Percentiles rank a stretch among this genome's conserved stretches.
Evolutionary conservation across 2,113 vertebrate genomes (phyloP).

Genomic region (Chiloscyllium plagiosum): DNA sequence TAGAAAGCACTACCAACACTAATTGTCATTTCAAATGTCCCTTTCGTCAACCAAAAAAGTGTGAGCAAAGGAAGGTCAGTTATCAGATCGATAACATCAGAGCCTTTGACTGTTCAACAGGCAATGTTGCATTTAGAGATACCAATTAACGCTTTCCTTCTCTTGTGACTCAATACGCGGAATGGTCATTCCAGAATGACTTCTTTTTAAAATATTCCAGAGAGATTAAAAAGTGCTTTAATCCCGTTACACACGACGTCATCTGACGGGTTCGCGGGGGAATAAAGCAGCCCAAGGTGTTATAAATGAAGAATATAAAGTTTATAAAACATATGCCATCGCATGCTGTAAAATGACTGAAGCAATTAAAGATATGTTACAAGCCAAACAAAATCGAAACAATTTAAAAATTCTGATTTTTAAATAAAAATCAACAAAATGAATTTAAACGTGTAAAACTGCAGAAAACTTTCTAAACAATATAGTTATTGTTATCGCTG

Average conservation of each 20-base stretch:
- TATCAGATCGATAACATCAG: slow-evolving; percentile 37
- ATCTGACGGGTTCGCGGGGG: not conserved
- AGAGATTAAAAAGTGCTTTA: not conserved
- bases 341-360: not conserved
- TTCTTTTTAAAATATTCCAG: not conserved
- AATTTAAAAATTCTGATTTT: slow-evolving; percentile 5
- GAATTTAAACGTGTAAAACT: not conserved
- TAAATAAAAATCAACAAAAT: not conserved
- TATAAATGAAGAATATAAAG: not conserved
- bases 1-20: slow-evolving; percentile 45
- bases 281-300: not conserved
- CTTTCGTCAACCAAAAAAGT: slow-evolving; percentile 40
- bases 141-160: slow-evolving; percentile 12
- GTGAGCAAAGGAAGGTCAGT: slow-evolving; percentile 40
- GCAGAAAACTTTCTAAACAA: slow-evolving; percentile 11
- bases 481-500: not conserved
- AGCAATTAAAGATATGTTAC: not conserved
- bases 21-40: slow-evolving; percentile 46
- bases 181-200: not conserved
- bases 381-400: not conserved
- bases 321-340: not conserved
- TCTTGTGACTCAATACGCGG: not conserved
- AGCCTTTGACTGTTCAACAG: slow-evolving; percentile 41
- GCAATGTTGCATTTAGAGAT: not conserved
- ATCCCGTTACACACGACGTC: not conserved